Evolutionary conservation across 2,113 vertebrate species (phyloP).

Genomic region (Dermatemys mawii): DNA sequence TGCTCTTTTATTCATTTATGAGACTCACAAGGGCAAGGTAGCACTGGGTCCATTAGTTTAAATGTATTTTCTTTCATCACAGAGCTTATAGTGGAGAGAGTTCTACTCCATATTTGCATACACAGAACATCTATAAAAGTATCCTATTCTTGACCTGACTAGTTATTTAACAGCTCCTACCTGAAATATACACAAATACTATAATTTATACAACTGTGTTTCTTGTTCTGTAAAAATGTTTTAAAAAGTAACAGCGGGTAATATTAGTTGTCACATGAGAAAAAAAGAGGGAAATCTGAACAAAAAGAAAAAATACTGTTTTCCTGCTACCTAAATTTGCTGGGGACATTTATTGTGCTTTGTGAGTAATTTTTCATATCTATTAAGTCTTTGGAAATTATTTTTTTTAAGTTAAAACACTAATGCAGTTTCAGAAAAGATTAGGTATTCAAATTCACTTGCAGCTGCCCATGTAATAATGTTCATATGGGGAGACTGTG

Average conservation of each 20-base stretch:
- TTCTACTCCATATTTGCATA: background rate
- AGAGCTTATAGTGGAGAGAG: accelerated
- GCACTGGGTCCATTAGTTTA: background rate
- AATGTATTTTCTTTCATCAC: background rate
- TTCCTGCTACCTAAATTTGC: background rate
- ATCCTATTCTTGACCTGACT: background rate
- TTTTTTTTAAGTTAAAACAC: background rate
- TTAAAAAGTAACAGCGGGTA: background rate
- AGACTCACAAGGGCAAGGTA: background rate
- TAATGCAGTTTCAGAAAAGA: background rate
- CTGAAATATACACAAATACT: background rate
- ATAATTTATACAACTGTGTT: background rate
- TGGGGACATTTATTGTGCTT: background rate
- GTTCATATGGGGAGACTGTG: background rate
- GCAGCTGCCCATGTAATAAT: background rate
- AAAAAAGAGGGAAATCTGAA: background rate
- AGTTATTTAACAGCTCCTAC: background rate
- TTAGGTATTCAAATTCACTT: background rate
- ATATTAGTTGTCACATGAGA: background rate
- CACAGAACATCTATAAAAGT: background rate
- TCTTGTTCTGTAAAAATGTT: background rate
- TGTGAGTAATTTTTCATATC: background rate
- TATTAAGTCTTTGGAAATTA: background rate
- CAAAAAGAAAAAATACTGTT: background rate
- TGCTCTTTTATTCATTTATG: background rate